Percentiles rank a stretch among this genome's conserved stretches.
phyloP scores from a whole-genome alignment of 2,113 vertebrate species.

The Pangasianodon gigas region DNA sequence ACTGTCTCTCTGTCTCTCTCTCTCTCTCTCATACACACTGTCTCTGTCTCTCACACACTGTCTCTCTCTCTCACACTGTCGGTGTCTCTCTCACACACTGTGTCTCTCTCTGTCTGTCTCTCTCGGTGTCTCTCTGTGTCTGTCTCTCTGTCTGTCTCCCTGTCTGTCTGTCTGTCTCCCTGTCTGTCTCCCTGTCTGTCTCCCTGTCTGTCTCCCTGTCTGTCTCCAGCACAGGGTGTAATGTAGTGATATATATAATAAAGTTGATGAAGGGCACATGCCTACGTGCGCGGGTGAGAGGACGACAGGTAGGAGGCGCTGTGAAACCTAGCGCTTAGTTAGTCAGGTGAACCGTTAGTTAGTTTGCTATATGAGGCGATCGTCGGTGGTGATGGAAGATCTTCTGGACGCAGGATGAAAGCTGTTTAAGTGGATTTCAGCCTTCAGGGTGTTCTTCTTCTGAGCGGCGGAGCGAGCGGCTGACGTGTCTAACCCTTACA shows the following conservation, averaged over 20 bases:
- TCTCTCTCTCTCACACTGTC: too few relatives aligned
- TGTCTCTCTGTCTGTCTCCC: too few relatives aligned
- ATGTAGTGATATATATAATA: not conserved
- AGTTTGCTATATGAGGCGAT: slow-evolving; percentile 14
- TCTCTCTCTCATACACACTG: too few relatives aligned
- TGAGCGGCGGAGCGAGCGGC: not conserved
- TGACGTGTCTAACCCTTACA: slow-evolving; percentile 26
- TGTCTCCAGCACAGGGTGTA: not conserved
- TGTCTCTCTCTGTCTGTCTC: too few relatives aligned
- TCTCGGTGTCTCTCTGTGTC: too few relatives aligned
- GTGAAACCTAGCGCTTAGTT: not conserved
- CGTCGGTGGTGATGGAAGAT: slow-evolving; percentile 11
- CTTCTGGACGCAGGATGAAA: slow-evolving; percentile 25
- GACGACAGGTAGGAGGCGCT: not conserved
- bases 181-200: too few relatives aligned
- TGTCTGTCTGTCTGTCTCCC: too few relatives aligned
- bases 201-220: not conserved
- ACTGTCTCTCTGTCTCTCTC: too few relatives aligned
- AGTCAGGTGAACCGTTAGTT: not conserved
- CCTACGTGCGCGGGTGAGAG: not conserved
- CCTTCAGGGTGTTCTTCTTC: slow-evolving; percentile 29
- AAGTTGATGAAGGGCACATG: not conserved
- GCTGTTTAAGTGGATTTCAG: slow-evolving; percentile 36
- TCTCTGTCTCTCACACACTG: too few relatives aligned
- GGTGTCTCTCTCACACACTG: too few relatives aligned